Evolutionary conservation across 1,140 invertebrate genomes (phyloP), one percentile per base, ranked within the genome.

Genomic region (Pseudomyrmex sp.): DNA sequence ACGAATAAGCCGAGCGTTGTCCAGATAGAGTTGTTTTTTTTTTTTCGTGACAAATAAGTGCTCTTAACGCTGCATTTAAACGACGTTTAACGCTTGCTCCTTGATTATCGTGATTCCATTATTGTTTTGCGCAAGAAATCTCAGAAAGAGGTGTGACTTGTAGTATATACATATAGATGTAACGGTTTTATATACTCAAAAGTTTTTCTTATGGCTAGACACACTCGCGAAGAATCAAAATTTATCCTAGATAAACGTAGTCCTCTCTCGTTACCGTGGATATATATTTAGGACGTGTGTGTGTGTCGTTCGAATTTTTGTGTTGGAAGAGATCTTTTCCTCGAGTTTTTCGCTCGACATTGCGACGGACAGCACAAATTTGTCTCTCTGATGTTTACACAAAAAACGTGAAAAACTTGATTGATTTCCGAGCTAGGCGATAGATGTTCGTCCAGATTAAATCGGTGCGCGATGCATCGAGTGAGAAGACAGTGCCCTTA

Each of bases 11-110:
- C 44, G 44, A 62, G n/a, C 20, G 13, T 82, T 83, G 68, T 56
- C 82, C 61, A 74, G 61, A 61, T 68, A n/a, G n/a, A n/a, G n/a
- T 77, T 44, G 23, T 23, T 84, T 58, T 46, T 80, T 44, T 50
- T 23, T 84, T 58, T 46, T 75, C 48, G 70, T 50, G 75, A 76
- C 80, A 69, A 13, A 52, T 82, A 88, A 88, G 86, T 88, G 86
- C 86, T 87, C 86, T 88, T 88, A 88, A 87, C 8, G 68, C 59
- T 74, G 82, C 74, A 83, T 74, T 88, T 87, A 61, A 35, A 70
- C 77, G 77, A 83, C 44, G 61, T 80, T 69, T 69, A 84, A 79
- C 50, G 18, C 76, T 84, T 48, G 35, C 50, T 68, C 10, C 58
- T 46, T 54, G 20, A 61, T 77, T 58, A 15, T 59, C 44, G 46